These are phyloP conservation scores for Chrysomallon squamiferum DNA, from an alignment of 1,140 invertebrate species.

Conservation along the genomic window DNA sequence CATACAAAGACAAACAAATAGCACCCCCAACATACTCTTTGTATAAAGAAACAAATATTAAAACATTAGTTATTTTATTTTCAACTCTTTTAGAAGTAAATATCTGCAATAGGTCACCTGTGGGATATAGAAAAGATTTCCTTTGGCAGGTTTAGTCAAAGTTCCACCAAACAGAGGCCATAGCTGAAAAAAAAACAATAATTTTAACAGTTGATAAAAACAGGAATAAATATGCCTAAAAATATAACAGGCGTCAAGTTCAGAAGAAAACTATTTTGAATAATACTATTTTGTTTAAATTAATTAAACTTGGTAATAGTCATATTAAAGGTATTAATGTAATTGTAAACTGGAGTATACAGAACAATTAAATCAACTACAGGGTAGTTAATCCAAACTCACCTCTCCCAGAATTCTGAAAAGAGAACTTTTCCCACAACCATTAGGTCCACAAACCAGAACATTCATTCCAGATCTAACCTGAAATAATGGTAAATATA, in stretches of 20 bases:
- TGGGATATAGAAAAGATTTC: conserved; percentile 97
- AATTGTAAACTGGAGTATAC: neutral
- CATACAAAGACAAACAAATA: too few relatives aligned
- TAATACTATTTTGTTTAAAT: too few relatives aligned
- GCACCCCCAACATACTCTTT: too few relatives aligned
- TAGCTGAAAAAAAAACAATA: conserved; percentile 66
- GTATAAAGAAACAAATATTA: too few relatives aligned
- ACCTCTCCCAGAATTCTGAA: conserved; percentile 94
- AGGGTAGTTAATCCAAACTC: too few relatives aligned
- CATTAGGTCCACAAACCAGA: conserved; percentile 95
- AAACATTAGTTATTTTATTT: too few relatives aligned
- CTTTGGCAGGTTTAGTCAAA: conserved; percentile 89
- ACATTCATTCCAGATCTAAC: conserved; percentile 94
- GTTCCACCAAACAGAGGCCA: conserved; percentile 96
- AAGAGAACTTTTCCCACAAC: conserved; percentile 94
- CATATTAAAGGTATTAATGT: too few relatives aligned
- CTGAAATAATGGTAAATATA: conserved; percentile 34
- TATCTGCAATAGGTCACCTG: conserved; percentile 70
- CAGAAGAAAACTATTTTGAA: too few relatives aligned
- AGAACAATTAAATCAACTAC: neutral
- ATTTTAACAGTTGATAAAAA: neutral
- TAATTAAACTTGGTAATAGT: too few relatives aligned
- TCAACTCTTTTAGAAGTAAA: too few relatives aligned
- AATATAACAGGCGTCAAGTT: too few relatives aligned
- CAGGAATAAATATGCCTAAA: too few relatives aligned